Conservation (phyloP, 30 jellyfish, hydroid and myxozoan genomes). For the Cassiopea andromeda region DNA sequence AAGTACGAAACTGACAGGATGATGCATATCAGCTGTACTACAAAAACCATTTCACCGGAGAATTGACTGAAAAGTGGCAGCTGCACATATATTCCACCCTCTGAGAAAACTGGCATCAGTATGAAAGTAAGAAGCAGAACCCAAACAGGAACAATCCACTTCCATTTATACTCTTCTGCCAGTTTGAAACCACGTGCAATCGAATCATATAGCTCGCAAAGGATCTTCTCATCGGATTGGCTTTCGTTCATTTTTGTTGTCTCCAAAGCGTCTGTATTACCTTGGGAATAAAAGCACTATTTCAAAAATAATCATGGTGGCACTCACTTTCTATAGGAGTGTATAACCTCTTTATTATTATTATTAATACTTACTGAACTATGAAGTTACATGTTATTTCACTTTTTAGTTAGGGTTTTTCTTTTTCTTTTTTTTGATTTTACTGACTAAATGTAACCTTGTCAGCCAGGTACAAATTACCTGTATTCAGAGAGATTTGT, state of each 20-base stretch:
- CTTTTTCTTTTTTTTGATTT: no score
- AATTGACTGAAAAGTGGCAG: constrained; percentile 47
- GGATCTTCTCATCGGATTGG: neutral
- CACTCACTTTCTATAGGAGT: no score
- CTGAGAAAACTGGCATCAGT: constrained; percentile 66
- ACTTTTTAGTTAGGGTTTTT: no score
- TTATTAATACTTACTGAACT: no score
- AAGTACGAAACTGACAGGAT: constrained; percentile 56
- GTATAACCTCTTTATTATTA: no score
- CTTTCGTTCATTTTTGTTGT: neutral
- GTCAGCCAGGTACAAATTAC: no score
- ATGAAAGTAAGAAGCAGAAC: constrained; percentile 40
- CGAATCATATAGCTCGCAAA: constrained; percentile 39
- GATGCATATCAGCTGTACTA: constrained; percentile 46
- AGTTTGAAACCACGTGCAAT: constrained; percentile 47
- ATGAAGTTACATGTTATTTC: no score
- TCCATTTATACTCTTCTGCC: constrained; percentile 73
- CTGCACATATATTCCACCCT: constrained; percentile 52
- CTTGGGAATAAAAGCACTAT: neutral
- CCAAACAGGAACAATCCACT: constrained; percentile 39
- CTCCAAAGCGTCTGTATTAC: neutral
- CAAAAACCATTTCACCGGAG: constrained; percentile 69
- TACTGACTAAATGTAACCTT: no score
- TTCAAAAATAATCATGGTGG: no score
- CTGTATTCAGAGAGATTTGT: no score